phyloP scores from a whole-genome alignment of 2,888 invertebrate species.

The Pherbina coryleti region DNA sequence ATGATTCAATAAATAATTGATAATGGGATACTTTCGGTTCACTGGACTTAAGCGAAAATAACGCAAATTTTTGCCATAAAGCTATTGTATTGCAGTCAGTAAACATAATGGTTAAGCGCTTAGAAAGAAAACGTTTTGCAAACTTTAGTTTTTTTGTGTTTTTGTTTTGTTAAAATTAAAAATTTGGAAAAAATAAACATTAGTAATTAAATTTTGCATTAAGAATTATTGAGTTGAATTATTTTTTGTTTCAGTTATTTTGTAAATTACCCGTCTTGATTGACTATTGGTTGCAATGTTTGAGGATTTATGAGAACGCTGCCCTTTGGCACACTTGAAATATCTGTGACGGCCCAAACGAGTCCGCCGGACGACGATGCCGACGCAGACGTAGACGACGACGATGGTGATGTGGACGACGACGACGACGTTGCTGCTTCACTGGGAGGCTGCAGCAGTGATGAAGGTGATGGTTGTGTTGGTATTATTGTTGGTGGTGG shows the following conservation, averaged over 20 bases:
- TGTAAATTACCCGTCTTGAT: slow-evolving; percentile 70
- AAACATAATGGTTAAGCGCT: neutral
- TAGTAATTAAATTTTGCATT: slow-evolving; percentile 41
- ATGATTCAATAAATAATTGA: too few relatives aligned
- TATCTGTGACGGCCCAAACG: slow-evolving; percentile 90
- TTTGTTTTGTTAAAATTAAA: slow-evolving; percentile 38
- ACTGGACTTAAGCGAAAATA: too few relatives aligned
- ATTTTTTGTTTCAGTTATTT: slow-evolving; percentile 42
- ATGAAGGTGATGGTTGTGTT: slow-evolving; percentile 4
- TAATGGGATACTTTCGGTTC: too few relatives aligned
- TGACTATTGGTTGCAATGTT: slow-evolving; percentile 70
- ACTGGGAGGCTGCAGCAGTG: slow-evolving; percentile 16
- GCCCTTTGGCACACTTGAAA: slow-evolving; percentile 87
- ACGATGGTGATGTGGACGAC: slow-evolving; percentile 29
- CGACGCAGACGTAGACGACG: slow-evolving; percentile 34
- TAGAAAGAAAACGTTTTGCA: slow-evolving; percentile 53
- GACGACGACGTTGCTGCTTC: slow-evolving; percentile 36
- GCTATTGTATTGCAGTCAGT: neutral
- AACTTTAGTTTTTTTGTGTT: slow-evolving; percentile 48
- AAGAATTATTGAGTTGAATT: slow-evolving; percentile 10
- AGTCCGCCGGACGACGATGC: slow-evolving; percentile 67
- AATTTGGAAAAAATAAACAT: slow-evolving; percentile 42
- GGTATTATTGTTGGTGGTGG: slow-evolving; percentile 40
- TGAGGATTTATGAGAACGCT: slow-evolving; percentile 89
- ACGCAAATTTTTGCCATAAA: neutral